Evolutionary conservation across 1,140 invertebrate species (phyloP).

Genomic region (Popillia japonica): DNA sequence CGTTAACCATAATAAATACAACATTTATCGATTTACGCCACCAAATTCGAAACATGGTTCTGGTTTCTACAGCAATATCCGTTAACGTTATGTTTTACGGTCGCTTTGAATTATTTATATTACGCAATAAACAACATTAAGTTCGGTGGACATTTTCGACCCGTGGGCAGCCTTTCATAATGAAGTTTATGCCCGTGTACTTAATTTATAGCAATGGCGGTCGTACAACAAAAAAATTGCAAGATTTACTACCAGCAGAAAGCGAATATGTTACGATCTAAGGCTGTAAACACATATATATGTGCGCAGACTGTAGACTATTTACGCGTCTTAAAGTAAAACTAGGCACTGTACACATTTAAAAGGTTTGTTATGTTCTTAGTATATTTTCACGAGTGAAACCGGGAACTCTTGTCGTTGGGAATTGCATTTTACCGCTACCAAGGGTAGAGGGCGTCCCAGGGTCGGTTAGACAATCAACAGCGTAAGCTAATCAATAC

Average conservation of each 20-base stretch:
- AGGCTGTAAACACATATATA: no score
- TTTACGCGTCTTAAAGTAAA: slow-evolving; percentile 7
- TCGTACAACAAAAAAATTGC: not conserved
- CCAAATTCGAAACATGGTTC: not conserved
- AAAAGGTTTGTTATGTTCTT: slow-evolving; percentile 30
- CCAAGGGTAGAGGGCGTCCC: not conserved
- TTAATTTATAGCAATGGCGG: slow-evolving; percentile 16
- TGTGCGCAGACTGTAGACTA: no score
- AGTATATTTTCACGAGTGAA: not conserved
- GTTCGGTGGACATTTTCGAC: slow-evolving; percentile 11
- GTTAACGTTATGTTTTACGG: slow-evolving; percentile 1
- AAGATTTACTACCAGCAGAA: slow-evolving; percentile 15
- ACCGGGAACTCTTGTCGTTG: not conserved
- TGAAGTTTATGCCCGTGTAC: slow-evolving; percentile 8
- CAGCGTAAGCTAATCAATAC: slow-evolving; percentile 25
- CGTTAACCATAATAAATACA: not conserved
- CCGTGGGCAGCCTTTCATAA: not conserved
- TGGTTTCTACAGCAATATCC: not conserved
- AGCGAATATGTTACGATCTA: not conserved
- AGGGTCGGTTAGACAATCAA: not conserved
- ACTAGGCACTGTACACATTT: slow-evolving; percentile 3
- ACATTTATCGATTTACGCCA: slow-evolving; percentile 7
- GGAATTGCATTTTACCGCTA: not conserved
- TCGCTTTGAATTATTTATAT: slow-evolving; percentile 28
- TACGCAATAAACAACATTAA: not conserved